These are phyloP conservation scores for Tinamus guttatus DNA, from an alignment of 2,113 vertebrate genomes.

Conservation along the genomic window DNA sequence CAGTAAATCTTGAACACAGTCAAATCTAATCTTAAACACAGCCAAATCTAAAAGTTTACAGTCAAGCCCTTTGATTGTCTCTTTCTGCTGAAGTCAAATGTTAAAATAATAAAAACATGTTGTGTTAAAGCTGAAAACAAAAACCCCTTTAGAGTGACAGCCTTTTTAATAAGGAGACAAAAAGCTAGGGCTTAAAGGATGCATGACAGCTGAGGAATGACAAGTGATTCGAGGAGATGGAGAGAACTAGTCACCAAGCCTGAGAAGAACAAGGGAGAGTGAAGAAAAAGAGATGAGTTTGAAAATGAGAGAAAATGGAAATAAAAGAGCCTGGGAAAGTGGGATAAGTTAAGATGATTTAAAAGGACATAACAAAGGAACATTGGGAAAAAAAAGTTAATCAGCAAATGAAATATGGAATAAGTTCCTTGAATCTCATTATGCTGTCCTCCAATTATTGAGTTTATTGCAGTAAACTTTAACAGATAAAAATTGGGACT, in stretches of 20 bases:
- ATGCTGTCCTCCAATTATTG: background rate
- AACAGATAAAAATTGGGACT: background rate
- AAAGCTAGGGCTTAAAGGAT: background rate
- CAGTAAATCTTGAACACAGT: background rate
- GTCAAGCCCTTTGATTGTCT: slow-evolving; percentile 27
- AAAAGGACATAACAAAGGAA: background rate
- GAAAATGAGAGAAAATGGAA: background rate
- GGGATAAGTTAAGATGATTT: slow-evolving; percentile 30
- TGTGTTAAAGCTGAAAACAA: slow-evolving; percentile 31
- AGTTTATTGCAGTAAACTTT: background rate
- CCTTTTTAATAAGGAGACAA: slow-evolving; percentile 50
- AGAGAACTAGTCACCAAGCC: slow-evolving; percentile 17
- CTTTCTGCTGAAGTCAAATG: background rate
- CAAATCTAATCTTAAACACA: background rate
- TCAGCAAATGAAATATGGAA: slow-evolving; percentile 36
- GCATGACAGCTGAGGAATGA: slow-evolving; percentile 47
- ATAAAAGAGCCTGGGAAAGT: background rate
- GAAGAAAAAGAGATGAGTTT: slow-evolving; percentile 29
- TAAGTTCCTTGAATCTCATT: slow-evolving; percentile 1
- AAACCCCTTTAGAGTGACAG: slow-evolving; percentile 24
- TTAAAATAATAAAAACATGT: slow-evolving; percentile 51
- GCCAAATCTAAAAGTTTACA: background rate
- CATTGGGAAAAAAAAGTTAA: slow-evolving; percentile 2
- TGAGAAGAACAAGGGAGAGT: slow-evolving; percentile 35
- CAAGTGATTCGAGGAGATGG: slow-evolving; percentile 45